Evolutionary conservation across 2,797 vertebrate species (phyloP), one percentile per base, ranked within the genome.

Genomic region (Zalophus californianus): DNA sequence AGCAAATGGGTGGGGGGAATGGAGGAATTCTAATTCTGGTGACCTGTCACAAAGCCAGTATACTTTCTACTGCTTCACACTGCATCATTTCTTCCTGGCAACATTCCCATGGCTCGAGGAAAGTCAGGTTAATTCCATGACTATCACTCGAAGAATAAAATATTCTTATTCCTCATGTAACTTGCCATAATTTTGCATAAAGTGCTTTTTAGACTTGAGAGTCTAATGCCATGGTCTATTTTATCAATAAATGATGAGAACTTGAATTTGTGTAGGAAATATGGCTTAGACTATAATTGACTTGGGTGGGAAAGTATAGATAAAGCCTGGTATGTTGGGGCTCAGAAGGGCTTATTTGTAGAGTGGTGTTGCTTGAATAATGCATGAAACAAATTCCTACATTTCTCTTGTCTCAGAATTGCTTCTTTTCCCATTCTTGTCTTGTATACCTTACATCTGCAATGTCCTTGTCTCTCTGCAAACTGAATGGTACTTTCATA

Each of bases 201-300:
- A 94, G n/a, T 82, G 14, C 35, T 75, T 91, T 29, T 95, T 79
- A 91, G 52, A 80, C 32, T 78, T 78, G 91, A 92, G 73, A 44
- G 2, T 80, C 35, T 44, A 29, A 78, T 44, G 32, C 16, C 50
- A 23, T 25, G 38, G 32, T 32, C 32, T 41, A 7, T 88, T 84
- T 90, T 60, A 56, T 18, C 27, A 60, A 5, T 27, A 96, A 75
- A 25, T 35, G 35, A 79, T 16, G 44, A 75, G 35, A 56, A 85
- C 8, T 68, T 90, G 64, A 80, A 66, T 44, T 78, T 78, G n/a
- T 62, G 25, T 78, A 62, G 72, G 27, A 64, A 7, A 64, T 48
- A 18, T 32, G 14, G 38, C 48, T 41, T 56, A 58, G 64, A 29
- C 9, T 72, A 13, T 21, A 35, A 38, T 11, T 38, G 29, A 93